Base-by-base conservation (phyloP, 2,888 invertebrate genomes). In the Drosophila paucipuncta region DNA sequence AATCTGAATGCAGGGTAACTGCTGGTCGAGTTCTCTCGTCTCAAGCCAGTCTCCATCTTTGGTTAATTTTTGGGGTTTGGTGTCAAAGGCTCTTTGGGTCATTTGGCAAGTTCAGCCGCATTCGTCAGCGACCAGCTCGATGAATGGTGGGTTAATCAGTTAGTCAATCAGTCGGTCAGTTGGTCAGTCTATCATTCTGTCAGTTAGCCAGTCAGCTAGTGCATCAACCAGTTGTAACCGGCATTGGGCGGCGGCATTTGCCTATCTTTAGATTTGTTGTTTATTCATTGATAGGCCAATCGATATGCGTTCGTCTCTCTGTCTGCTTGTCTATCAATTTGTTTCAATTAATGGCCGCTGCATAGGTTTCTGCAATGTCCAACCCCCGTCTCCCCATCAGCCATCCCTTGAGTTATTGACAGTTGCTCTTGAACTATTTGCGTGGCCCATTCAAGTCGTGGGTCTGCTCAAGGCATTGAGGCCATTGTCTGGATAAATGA, bases 321-420 rank as follows among this genome's bases (percentile, higher is more conserved):
- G 30, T 53, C 39, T 57, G 33, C 57, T 39, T 57, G 78, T 81
- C 77, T 73, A 62, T 88, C 87, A 88, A 88, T 88, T 90, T 88
- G 87, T 87, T 81, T 90, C 87, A 88, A 88, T 88, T 88, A 88
- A 88, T 84, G 70, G 75, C 47, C 80, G 71, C 69, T 82, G 83
- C 80, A 76, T 80, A 82, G 82, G 76, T 82, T 82, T 82, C 68
- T 68, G 75, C 78, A 66, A 37, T 64, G 37, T 18, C 13, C 28
- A 25, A n/a, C 6, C 18, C 31, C 11, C 35, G 11, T 4, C 10
- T 31, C 43, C 16, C 18, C 16, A 28, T 5, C 43, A 9, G 28
- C 31, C 67, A 35, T 57, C 60, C 59, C 31, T 55, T 80, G 55
- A 68, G 73, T 73, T 77, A 85, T 83, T 84, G 75, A 76, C 85